Conservation (phyloP, 92 coral and sea anemone genomes). For the Zoanthus sansibaricus region DNA sequence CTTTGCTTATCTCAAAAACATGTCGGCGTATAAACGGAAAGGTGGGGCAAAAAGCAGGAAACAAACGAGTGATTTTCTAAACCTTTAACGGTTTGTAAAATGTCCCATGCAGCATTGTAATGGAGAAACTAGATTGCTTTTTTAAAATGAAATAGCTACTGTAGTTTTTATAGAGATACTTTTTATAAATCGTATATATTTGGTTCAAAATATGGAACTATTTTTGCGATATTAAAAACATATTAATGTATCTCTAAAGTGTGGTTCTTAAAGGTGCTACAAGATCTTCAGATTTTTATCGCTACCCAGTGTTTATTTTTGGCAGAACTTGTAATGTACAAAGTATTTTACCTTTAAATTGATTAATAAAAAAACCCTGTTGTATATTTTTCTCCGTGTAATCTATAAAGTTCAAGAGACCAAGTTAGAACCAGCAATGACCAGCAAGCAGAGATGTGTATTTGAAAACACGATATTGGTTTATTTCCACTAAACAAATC, state of each 20-base stretch:
- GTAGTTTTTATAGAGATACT: neutral
- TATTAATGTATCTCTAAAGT: neutral
- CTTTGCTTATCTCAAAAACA: conserved; percentile 36
- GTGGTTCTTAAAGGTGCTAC: neutral
- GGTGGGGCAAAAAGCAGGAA: conserved; percentile 31
- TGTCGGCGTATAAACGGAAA: conserved; percentile 37
- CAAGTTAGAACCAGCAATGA: no score
- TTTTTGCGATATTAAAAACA: neutral
- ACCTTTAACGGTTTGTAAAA: conserved; percentile 32
- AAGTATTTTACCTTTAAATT: no score
- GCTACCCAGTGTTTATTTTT: no score
- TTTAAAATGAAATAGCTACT: neutral
- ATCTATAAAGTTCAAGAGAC: no score
- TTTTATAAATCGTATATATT: neutral
- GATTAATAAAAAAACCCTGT: no score
- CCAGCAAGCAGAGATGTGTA: no score
- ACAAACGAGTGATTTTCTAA: conserved; percentile 10
- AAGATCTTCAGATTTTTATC: neutral
- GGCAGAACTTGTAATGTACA: no score
- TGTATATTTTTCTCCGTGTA: no score
- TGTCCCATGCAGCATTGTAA: neutral
- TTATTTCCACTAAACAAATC: no score
- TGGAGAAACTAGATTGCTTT: neutral
- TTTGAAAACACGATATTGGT: no score
- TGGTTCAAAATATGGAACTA: neutral